Evolutionary conservation across 2,888 invertebrate species (phyloP).

Genomic region (Theretra japonica): DNA sequence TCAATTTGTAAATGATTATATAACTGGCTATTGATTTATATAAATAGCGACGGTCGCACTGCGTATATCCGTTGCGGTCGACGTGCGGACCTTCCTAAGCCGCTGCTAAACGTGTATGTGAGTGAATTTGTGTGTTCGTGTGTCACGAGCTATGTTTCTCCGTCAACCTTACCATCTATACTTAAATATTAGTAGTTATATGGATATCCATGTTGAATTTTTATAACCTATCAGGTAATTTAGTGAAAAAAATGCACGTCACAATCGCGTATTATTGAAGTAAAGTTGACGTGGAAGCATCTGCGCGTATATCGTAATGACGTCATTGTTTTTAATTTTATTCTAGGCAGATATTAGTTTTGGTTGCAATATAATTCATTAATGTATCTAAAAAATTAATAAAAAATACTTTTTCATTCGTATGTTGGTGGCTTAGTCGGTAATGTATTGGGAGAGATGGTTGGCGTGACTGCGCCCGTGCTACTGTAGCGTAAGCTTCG

Average conservation of each 20-base stretch:
- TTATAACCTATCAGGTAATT: too few species aligned
- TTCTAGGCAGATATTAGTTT: conserved; percentile 67
- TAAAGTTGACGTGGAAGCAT: conserved; percentile 31
- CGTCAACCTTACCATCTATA: background rate
- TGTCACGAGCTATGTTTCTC: background rate
- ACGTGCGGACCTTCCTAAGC: conserved; percentile 6
- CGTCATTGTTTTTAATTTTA: conserved; percentile 68
- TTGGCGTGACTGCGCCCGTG: conserved; percentile 5
- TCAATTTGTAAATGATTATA: background rate
- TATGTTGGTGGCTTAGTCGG: conserved; percentile 13
- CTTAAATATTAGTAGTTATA: background rate
- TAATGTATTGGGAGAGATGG: conserved; percentile 1
- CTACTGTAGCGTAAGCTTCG: background rate
- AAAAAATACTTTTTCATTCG: conserved; percentile 12
- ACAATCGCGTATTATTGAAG: background rate
- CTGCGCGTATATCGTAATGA: conserved; percentile 29
- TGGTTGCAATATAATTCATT: conserved; percentile 57
- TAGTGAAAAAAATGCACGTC: too few species aligned
- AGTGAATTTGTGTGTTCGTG: conserved; percentile 34
- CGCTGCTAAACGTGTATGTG: conserved; percentile 39
- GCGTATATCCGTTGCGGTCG: conserved; percentile 9
- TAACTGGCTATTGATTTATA: background rate
- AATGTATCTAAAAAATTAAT: conserved; percentile 21
- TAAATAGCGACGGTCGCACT: background rate
- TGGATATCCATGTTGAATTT: background rate